A percentile compares a stretch with the other conserved stretches of the same genome.
Conservation (phyloP, 2,888 invertebrate species). For the Sarcophaga caerulescens region DNA sequence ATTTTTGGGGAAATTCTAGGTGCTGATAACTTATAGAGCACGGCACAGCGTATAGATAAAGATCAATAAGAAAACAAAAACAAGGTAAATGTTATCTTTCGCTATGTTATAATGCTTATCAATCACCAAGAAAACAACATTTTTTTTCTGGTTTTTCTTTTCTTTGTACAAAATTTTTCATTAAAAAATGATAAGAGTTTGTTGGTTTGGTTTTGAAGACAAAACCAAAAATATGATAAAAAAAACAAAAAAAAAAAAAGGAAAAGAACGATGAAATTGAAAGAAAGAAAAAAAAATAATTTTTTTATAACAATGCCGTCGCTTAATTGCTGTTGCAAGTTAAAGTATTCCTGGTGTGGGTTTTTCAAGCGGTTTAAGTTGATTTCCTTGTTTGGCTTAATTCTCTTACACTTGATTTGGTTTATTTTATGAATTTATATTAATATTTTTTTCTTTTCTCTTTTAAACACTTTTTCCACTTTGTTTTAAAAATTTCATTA, state of each 20-base stretch:
- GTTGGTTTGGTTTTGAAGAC: neutral
- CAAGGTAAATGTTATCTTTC: neutral
- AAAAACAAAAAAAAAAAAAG: too few relatives aligned
- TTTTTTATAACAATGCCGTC: slow-evolving; percentile 36
- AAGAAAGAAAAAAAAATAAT: neutral
- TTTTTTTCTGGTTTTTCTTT: neutral
- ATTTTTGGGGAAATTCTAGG: too few relatives aligned
- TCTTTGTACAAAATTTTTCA: neutral
- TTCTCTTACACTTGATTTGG: slow-evolving; percentile 32
- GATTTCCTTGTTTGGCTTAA: slow-evolving; percentile 35
- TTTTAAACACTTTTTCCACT: slow-evolving; percentile 9
- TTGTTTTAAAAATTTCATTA: neutral
- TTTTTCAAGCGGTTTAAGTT: slow-evolving; percentile 18
- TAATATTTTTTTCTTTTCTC: neutral
- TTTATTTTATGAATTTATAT: neutral
- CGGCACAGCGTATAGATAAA: neutral
- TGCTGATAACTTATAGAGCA: neutral
- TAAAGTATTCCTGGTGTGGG: neutral
- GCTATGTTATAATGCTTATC: neutral
- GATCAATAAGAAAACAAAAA: neutral
- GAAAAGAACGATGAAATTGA: too few relatives aligned
- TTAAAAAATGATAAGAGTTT: slow-evolving; percentile 16
- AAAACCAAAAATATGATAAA: neutral
- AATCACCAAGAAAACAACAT: neutral
- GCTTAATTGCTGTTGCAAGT: slow-evolving; percentile 25